These are phyloP conservation scores for Halocynthia aurantium DNA, from an alignment of 23 tunicate genomes.

Conservation along the genomic window DNA sequence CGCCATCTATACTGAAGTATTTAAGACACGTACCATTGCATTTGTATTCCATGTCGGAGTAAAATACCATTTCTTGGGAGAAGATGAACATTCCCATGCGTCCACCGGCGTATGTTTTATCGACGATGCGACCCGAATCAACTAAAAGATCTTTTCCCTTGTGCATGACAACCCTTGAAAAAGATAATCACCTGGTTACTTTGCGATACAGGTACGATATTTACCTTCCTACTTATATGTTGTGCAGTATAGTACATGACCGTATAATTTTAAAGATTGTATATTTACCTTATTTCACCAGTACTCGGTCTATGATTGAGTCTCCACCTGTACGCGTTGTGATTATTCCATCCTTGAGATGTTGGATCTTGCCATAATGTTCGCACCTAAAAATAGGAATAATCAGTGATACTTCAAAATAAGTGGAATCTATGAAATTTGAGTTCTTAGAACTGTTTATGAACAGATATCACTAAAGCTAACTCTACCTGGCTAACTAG, in stretches of 20 bases:
- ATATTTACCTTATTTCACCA: conserved; percentile 76
- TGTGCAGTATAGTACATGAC: neutral
- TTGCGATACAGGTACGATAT: neutral
- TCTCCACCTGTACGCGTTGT: conserved; percentile 82
- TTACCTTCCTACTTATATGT: neutral
- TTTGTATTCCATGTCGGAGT: conserved; percentile 85
- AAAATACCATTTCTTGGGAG: conserved; percentile 92
- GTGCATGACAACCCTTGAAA: conserved; percentile 78
- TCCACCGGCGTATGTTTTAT: conserved; percentile 86
- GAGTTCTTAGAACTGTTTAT: neutral
- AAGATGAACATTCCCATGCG: conserved; percentile 76
- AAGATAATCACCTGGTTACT: neutral
- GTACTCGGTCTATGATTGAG: conserved; percentile 84
- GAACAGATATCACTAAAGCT: neutral
- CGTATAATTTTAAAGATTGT: neutral
- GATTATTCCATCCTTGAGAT: conserved; percentile 83
- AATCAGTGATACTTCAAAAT: neutral
- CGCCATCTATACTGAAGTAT: conserved; percentile 28
- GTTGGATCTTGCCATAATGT: conserved; percentile 70
- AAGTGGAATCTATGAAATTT: neutral
- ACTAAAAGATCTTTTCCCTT: conserved; percentile 71
- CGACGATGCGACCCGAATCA: conserved; percentile 80
- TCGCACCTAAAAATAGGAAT: conserved; percentile 44
- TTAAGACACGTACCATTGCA: conserved; percentile 83
- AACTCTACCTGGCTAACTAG: neutral